Percentiles rank a stretch among this genome's conserved stretches.
Evolutionary conservation across 2,888 invertebrate genomes (phyloP).

Genomic region (Selenia dentaria): DNA sequence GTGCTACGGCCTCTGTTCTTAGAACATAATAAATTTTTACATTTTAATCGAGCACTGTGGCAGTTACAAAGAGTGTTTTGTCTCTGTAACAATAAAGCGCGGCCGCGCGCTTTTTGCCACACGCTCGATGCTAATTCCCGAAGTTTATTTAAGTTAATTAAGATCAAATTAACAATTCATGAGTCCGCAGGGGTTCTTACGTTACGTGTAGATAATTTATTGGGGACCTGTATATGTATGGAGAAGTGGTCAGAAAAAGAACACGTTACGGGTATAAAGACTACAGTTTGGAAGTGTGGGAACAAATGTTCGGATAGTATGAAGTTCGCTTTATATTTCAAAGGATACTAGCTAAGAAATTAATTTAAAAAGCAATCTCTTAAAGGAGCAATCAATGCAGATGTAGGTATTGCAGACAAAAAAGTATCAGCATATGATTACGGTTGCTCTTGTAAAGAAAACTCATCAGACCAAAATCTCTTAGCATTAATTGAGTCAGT

Average conservation of each 20-base stretch:
- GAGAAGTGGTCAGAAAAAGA: conserved; percentile 7
- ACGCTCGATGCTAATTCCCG: conserved; percentile 45
- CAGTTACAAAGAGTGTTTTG: too few relatives aligned
- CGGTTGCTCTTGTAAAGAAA: too few relatives aligned
- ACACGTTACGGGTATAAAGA: conserved; percentile 1
- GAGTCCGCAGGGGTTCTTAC: conserved; percentile 52
- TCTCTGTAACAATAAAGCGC: not conserved
- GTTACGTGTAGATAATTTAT: conserved; percentile 28
- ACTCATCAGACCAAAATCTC: conserved; percentile 6
- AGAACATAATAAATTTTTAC: too few relatives aligned
- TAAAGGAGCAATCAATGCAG: too few relatives aligned
- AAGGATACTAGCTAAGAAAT: too few relatives aligned
- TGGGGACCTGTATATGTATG: not conserved
- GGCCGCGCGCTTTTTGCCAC: conserved; percentile 27
- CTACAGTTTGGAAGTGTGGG: not conserved
- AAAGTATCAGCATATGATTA: too few relatives aligned
- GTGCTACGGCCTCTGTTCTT: too few relatives aligned
- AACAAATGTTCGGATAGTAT: not conserved
- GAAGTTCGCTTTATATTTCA: not conserved
- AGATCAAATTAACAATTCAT: conserved; percentile 63
- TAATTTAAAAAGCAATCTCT: too few relatives aligned
- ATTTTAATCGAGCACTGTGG: too few relatives aligned
- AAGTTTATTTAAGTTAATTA: conserved; percentile 56
- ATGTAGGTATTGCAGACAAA: too few relatives aligned
- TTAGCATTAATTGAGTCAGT: conserved; percentile 15